Conservation (phyloP, 1,140 invertebrate species). For the Tetragonula clypearis region DNA sequence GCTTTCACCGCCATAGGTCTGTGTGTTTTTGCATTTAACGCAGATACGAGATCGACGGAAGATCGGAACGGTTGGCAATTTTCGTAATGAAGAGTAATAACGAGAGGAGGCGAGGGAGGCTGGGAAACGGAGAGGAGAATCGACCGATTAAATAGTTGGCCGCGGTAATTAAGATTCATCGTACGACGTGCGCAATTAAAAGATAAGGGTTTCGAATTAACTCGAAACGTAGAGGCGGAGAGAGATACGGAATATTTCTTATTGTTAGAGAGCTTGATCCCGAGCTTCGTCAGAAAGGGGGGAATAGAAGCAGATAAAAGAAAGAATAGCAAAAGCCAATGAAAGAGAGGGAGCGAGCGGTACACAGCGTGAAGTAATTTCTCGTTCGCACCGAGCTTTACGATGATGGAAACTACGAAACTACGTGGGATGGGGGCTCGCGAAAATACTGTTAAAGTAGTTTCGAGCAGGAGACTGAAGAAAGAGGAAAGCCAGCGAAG, state of each 20-base stretch:
- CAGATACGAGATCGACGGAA: background rate
- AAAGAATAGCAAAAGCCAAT: background rate
- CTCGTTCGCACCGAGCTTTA: constrained; percentile 1
- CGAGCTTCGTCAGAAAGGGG: background rate
- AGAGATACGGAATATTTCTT: constrained; percentile 25
- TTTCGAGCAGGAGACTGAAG: background rate
- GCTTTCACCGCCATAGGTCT: background rate
- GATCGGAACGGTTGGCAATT: background rate
- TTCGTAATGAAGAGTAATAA: constrained; percentile 1
- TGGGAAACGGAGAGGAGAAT: background rate
- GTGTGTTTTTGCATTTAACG: no score
- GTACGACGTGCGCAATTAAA: constrained; percentile 54
- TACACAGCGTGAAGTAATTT: constrained; percentile 20
- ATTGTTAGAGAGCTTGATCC: background rate
- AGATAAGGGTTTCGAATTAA: constrained; percentile 35
- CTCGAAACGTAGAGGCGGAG: constrained; percentile 3
- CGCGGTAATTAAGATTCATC: constrained; percentile 55
- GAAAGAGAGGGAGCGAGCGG: background rate
- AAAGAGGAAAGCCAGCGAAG: no score
- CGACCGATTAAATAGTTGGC: constrained; percentile 52
- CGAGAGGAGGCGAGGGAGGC: background rate
- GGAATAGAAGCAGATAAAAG: background rate
- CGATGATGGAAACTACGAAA: constrained; percentile 13
- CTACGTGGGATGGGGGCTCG: background rate
- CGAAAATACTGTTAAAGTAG: background rate